A percentile compares a stretch with the other conserved stretches of the same genome.
Evolutionary conservation across 2,888 invertebrate species (phyloP).

Genomic region (Macaria liturata): DNA sequence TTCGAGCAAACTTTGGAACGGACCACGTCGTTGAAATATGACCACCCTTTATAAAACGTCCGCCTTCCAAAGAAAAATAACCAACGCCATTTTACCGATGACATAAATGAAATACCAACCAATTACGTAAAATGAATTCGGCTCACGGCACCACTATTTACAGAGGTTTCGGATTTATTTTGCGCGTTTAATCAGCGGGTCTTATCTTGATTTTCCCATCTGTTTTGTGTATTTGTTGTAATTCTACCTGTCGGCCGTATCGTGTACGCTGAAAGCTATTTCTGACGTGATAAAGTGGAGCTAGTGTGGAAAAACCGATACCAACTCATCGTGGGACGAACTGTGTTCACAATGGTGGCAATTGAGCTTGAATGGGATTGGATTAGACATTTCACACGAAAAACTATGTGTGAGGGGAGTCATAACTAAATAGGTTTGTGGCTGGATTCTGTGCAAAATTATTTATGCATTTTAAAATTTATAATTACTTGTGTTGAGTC

Average conservation of each 20-base stretch:
- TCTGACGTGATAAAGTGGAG: slow-evolving; percentile 45
- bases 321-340: slow-evolving; percentile 4
- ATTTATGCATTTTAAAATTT: too few species aligned
- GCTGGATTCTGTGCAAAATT: too few species aligned
- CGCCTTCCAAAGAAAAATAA: slow-evolving; percentile 34
- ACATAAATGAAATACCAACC: slow-evolving; percentile 36
- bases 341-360: too few species aligned
- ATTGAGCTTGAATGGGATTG: too few species aligned
- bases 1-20: slow-evolving; percentile 23
- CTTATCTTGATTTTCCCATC: slow-evolving; percentile 44
- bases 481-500: too few species aligned
- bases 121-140: slow-evolving; percentile 35
- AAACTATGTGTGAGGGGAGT: too few species aligned
- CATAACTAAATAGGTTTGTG: too few species aligned
- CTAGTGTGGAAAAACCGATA: slow-evolving; percentile 39
- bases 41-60: slow-evolving; percentile 32
- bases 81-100: slow-evolving; percentile 32
- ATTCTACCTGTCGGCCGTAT: slow-evolving; percentile 47
- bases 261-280: slow-evolving; percentile 44
- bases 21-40: slow-evolving; percentile 32
- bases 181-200: slow-evolving; percentile 47
- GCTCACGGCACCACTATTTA: slow-evolving; percentile 33
- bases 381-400: too few species aligned
- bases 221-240: slow-evolving; percentile 47
- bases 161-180: slow-evolving; percentile 43